A percentile compares a stretch with the other conserved stretches of the same genome.
Evolutionary conservation across 1,140 invertebrate genomes (phyloP).

Genomic region (Saccostrea cuccullata): DNA sequence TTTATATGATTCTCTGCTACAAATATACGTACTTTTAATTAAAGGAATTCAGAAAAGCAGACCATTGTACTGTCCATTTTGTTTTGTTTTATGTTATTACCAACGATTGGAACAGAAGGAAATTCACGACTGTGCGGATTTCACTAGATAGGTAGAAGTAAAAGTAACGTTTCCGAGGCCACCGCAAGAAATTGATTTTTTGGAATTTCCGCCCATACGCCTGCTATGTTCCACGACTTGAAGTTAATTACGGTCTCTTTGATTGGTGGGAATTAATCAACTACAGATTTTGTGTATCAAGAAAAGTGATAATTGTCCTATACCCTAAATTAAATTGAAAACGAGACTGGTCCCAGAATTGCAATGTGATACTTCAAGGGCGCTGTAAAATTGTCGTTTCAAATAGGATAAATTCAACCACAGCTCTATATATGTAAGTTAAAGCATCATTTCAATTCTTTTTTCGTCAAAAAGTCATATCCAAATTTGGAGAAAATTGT

Average conservation of each 20-base stretch:
- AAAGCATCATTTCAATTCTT: neutral
- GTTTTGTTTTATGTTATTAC: neutral
- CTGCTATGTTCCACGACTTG: constrained; percentile 14
- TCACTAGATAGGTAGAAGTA: neutral
- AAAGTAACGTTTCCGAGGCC: neutral
- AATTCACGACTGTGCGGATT: neutral
- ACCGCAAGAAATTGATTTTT: constrained; percentile 4
- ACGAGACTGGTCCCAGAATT: constrained; percentile 1
- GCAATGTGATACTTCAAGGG: neutral
- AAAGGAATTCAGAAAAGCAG: neutral
- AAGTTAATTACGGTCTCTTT: constrained; percentile 30
- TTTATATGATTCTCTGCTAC: neutral
- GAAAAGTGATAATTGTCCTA: constrained; percentile 31
- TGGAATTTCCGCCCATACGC: neutral
- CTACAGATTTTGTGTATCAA: constrained; percentile 30
- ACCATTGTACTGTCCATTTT: neutral
- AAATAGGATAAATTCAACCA: neutral
- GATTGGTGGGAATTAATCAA: constrained; percentile 14
- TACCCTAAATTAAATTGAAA: constrained; percentile 32
- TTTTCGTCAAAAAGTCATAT: neutral
- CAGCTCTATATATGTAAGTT: neutral
- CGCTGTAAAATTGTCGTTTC: neutral
- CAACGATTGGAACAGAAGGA: neutral
- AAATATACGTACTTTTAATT: neutral
- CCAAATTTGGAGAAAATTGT: no score